Evolutionary conservation across 2,797 vertebrate genomes (phyloP).

Genomic region (Emys orbicularis): DNA sequence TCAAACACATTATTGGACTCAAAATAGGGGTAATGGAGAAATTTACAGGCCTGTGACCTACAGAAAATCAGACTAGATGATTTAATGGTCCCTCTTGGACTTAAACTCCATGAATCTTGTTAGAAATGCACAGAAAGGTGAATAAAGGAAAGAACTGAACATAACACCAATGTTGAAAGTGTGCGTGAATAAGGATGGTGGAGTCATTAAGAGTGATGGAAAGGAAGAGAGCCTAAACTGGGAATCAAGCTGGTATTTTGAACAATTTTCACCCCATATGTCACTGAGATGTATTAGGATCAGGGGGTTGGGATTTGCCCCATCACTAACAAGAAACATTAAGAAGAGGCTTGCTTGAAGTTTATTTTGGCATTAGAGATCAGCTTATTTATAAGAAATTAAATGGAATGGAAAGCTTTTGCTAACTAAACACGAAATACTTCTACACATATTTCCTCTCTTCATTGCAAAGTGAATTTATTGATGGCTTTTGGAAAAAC

Average conservation of each 20-base stretch:
- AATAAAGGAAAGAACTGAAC: not conserved
- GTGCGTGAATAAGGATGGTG: not conserved
- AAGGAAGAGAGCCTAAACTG: not conserved
- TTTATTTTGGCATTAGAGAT: not conserved
- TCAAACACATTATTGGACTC: no score
- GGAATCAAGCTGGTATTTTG: not conserved
- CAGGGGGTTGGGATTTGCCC: not conserved
- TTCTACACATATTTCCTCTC: not conserved
- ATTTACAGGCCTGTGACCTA: not conserved
- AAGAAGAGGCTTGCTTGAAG: rapidly evolving
- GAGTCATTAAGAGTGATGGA: not conserved
- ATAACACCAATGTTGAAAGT: not conserved
- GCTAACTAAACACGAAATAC: not conserved
- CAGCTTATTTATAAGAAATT: not conserved
- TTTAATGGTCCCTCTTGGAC: not conserved
- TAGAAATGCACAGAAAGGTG: not conserved
- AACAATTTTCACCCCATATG: not conserved
- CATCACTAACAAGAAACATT: not conserved
- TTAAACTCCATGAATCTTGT: not conserved
- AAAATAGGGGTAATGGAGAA: not conserved
- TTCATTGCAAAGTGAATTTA: not conserved
- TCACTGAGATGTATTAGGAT: not conserved
- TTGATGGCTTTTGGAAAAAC: not conserved
- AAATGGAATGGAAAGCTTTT: not conserved
- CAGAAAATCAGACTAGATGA: not conserved